Evolutionary conservation across 2,113 vertebrate genomes (phyloP).

Genomic region (Phoxinus phoxinus): DNA sequence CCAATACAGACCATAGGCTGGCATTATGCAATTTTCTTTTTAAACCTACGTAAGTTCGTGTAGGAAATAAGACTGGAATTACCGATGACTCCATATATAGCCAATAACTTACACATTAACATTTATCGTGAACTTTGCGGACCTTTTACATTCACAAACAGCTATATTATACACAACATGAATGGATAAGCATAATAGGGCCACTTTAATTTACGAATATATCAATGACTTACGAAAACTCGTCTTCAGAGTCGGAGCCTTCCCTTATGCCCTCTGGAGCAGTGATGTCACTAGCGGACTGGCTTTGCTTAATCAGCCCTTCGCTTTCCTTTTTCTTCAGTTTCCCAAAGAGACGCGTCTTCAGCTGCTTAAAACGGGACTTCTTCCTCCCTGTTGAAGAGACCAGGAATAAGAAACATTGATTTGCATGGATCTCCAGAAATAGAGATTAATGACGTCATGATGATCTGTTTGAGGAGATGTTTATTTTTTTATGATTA

Average conservation of each 20-base stretch:
- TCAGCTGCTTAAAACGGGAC: constrained; percentile 85
- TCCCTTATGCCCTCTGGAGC: constrained; percentile 25
- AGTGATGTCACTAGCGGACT: constrained; percentile 77
- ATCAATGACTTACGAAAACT: constrained; percentile 75
- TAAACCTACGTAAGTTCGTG: too few relatives aligned
- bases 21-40: too few relatives aligned
- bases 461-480: not conserved
- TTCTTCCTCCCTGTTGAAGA: constrained; percentile 82
- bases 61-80: too few relatives aligned
- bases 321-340: constrained; percentile 83
- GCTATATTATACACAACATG: too few relatives aligned
- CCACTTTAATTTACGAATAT: not conserved
- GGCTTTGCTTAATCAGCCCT: constrained; percentile 76
- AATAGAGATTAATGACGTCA: not conserved
- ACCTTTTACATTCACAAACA: too few relatives aligned
- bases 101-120: too few relatives aligned
- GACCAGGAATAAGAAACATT: not conserved
- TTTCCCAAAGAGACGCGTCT: constrained; percentile 82
- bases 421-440: not conserved
- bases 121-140: too few relatives aligned
- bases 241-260: constrained; percentile 80
- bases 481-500: not conserved
- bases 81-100: too few relatives aligned
- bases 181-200: too few relatives aligned
- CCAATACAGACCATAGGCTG: too few relatives aligned